phyloP scores from a whole-genome alignment of 2,797 vertebrate species.

The Anisognathus igniventris region DNA sequence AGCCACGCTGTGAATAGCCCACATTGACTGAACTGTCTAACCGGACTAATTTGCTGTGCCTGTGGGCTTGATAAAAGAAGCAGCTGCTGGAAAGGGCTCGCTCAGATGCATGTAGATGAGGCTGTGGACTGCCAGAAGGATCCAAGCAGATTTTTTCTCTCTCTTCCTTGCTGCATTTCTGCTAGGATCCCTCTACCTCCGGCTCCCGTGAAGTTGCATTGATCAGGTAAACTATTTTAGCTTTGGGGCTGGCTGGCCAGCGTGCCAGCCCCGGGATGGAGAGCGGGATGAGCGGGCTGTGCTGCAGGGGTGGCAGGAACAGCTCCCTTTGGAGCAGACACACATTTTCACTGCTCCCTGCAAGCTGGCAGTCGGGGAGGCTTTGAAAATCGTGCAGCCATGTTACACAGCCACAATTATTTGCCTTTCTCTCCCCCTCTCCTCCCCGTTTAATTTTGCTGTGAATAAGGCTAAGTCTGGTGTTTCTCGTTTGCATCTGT shows the following conservation, averaged over 20 bases:
- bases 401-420: conserved; percentile 51
- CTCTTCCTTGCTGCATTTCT: conserved; percentile 18
- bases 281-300: background rate
- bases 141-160: background rate
- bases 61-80: conserved; percentile 85
- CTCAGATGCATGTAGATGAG: conserved; percentile 80
- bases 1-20: conserved; percentile 81
- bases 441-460: conserved; percentile 9
- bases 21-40: conserved; percentile 82
- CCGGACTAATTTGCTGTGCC: conserved; percentile 82
- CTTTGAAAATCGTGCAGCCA: conserved; percentile 57
- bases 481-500: conserved; percentile 53
- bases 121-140: conserved; percentile 62
- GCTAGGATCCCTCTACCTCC: conserved; percentile 38
- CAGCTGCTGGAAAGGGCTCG: conserved; percentile 82
- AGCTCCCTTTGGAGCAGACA: conserved; percentile 27
- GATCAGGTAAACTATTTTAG: conserved; percentile 57
- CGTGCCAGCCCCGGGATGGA: background rate
- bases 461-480: conserved; percentile 49
- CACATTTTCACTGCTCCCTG: conserved; percentile 21
- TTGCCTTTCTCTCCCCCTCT: conserved; percentile 17
- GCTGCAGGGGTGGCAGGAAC: conserved; percentile 22
- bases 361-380: background rate
- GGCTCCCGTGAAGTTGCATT: conserved; percentile 58
- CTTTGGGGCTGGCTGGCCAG: background rate